Evolutionary conservation across 2,888 invertebrate species (phyloP), one percentile per base, ranked within the genome.

Genomic region (Epistrophe eligans): DNA sequence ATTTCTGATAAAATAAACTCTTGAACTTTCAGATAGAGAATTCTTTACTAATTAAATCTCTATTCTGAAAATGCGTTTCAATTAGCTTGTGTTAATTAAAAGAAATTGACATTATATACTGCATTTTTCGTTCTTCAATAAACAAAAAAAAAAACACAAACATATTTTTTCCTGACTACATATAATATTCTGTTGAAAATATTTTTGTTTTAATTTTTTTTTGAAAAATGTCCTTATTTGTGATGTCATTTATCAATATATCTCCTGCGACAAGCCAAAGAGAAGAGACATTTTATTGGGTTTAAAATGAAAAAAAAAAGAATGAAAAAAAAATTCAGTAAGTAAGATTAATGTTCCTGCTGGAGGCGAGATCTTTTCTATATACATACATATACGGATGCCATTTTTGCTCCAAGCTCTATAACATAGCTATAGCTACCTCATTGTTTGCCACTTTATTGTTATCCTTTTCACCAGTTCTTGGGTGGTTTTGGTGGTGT

Each of bases 271-370:
- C 72, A 77, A 62, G 66, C 32, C 45, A 13, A 38, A 67, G 52
- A 35, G 32, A 35, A 50, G 40, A 70, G 58, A 58, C 66, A 73
- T 62, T 66, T 74, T 67, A 60, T 74, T 60, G 38, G 35, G 73
- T 66, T 40, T 67, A 17, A 35, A 52, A 50, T 66, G 24, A 66
- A 70, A 77, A 40, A 64, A 32, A 60, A 17, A 62, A 4, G n/a
- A n/a, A n/a, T n/a, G 0, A 17, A 35, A 38, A 58, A 58, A 84
- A 66, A 79, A 73, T 32, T 70, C 77, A 48, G 62, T 77, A 85
- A 85, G 82, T 67, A 83, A 87, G 83, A 87, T 87, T 87, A 82
- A 87, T 87, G 87, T 72, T 38, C 40, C 48, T n/a, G 24, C 50
- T 35, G 19, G 50, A 35, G 70, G 32, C n/a, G 45, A 45, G 7